These are phyloP conservation scores for Etheostoma spectabile DNA, from an alignment of 2,113 vertebrate genomes.

Conservation along the genomic window DNA sequence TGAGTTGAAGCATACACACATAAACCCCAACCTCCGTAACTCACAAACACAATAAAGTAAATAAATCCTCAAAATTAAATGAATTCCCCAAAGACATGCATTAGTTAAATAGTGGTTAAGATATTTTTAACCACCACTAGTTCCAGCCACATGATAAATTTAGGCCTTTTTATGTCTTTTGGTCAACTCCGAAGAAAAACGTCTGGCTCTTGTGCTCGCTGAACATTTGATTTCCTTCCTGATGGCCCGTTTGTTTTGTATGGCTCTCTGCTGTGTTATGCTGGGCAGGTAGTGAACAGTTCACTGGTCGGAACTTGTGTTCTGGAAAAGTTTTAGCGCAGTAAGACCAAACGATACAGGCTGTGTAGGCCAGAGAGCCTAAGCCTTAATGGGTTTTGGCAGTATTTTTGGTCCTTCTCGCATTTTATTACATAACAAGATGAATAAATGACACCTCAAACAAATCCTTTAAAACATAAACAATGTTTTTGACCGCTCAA, in stretches of 20 bases:
- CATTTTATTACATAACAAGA: too few relatives aligned
- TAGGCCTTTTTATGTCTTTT: not conserved
- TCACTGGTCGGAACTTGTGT: not conserved
- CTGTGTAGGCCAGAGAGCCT: too few relatives aligned
- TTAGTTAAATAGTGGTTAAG: not conserved
- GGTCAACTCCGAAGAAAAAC: not conserved
- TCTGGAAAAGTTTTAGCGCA: not conserved
- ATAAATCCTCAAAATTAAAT: not conserved
- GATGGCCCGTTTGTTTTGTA: not conserved
- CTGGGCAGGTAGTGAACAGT: too few relatives aligned
- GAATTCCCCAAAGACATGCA: not conserved
- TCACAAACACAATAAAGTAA: not conserved
- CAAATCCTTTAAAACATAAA: too few relatives aligned
- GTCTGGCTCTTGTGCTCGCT: not conserved
- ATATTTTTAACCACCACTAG: not conserved
- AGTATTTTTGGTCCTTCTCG: too few relatives aligned
- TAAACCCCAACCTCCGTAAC: not conserved
- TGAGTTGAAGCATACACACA: not conserved
- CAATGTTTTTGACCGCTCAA: too few relatives aligned
- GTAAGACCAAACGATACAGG: too few relatives aligned
- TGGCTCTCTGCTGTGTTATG: too few relatives aligned
- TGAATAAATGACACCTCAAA: too few relatives aligned
- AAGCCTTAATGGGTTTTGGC: too few relatives aligned
- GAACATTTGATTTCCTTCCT: not conserved
- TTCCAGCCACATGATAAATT: not conserved